Evolutionary conservation across 2,797 vertebrate species (phyloP).

Genomic region (Cygnus olor): DNA sequence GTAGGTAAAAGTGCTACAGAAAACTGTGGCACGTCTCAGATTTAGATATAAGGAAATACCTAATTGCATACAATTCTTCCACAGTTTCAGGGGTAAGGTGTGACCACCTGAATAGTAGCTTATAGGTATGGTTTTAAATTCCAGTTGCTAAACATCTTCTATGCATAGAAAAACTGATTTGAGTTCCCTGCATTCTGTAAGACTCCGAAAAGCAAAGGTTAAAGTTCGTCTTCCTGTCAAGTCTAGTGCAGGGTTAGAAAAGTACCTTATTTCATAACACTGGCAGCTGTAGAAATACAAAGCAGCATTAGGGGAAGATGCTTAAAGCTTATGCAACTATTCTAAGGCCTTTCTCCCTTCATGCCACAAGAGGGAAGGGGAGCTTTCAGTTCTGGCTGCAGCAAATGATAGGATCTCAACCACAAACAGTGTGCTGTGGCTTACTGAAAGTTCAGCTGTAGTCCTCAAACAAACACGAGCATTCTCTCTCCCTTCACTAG

Average conservation of each 20-base stretch:
- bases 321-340: too few relatives aligned
- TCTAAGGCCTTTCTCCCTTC: background rate
- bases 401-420: background rate
- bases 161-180: rapidly evolving
- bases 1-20: background rate
- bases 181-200: background rate
- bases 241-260: rapidly evolving
- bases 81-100: background rate
- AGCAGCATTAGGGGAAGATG: background rate
- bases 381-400: background rate
- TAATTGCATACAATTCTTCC: background rate
- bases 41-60: rapidly evolving
- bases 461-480: background rate
- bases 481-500: background rate
- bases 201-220: background rate
- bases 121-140: rapidly evolving
- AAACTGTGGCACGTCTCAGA: background rate
- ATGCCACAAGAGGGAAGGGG: background rate
- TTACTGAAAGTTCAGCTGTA: background rate
- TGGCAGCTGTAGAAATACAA: too few relatives aligned
- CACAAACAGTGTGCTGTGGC: rapidly evolving
- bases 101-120: background rate
- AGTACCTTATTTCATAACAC: rapidly evolving
- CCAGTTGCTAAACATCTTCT: background rate
- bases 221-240: background rate